Conservation (phyloP, 2,797 vertebrate genomes). For the Coregonus sp. region DNA sequence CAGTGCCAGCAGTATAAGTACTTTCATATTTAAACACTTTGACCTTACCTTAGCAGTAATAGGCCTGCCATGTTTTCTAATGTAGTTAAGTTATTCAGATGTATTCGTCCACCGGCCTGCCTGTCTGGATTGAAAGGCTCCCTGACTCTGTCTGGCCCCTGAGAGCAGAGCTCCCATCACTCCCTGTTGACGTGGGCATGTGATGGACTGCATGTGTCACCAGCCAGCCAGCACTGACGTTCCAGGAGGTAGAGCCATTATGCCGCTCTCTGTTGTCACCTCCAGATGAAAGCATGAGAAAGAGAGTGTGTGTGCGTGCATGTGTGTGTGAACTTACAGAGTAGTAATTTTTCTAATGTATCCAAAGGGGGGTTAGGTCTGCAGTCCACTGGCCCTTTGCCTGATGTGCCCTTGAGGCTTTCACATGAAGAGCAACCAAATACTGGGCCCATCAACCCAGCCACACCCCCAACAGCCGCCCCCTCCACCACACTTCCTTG, state of each 20-base stretch:
- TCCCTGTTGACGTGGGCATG: slow-evolving; percentile 60
- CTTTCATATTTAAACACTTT: slow-evolving; percentile 54
- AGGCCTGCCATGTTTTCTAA: slow-evolving; percentile 62
- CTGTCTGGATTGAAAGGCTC: slow-evolving; percentile 47
- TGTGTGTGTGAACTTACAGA: background rate
- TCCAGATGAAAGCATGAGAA: slow-evolving; percentile 31
- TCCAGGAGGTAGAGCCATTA: slow-evolving; percentile 54
- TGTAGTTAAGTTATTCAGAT: slow-evolving; percentile 66
- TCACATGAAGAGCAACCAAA: slow-evolving; percentile 66
- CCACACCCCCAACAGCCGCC: slow-evolving; percentile 15
- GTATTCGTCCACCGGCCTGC: slow-evolving; percentile 40
- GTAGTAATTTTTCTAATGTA: slow-evolving; percentile 37
- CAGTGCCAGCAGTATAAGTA: background rate
- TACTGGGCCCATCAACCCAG: slow-evolving; percentile 49
- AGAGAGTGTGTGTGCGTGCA: background rate
- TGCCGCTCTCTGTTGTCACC: slow-evolving; percentile 47
- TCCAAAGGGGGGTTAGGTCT: slow-evolving; percentile 1
- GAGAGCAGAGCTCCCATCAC: slow-evolving; percentile 60
- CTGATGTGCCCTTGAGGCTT: slow-evolving; percentile 68
- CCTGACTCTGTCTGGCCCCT: slow-evolving; percentile 52
- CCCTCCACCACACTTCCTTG: slow-evolving; percentile 11
- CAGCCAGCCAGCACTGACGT: slow-evolving; percentile 44
- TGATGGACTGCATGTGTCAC: slow-evolving; percentile 65
- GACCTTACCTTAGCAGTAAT: slow-evolving; percentile 58
- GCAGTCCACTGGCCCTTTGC: slow-evolving; percentile 42